Conservation (phyloP, 1,140 invertebrate species). For the Charaxes varanes region DNA sequence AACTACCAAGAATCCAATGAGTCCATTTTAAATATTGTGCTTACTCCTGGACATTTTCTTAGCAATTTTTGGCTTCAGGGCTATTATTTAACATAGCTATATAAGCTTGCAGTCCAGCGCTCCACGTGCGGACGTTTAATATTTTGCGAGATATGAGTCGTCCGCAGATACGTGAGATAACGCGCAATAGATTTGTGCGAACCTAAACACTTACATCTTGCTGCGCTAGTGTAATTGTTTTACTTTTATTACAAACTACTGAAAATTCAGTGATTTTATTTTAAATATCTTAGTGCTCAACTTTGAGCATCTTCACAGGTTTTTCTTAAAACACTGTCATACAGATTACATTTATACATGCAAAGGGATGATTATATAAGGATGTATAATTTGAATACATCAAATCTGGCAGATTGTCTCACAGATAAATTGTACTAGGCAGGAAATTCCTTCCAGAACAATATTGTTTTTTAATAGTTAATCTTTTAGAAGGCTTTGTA, state of each 20-base stretch:
- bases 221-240: constrained; percentile 13
- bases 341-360: no score
- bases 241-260: constrained; percentile 4
- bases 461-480: no score
- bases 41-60: background rate
- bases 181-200: constrained; percentile 23
- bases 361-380: no score
- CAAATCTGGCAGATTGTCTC: no score
- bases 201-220: constrained; percentile 21
- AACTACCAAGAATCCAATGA: constrained; percentile 1
- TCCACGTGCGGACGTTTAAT: constrained; percentile 23
- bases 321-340: no score
- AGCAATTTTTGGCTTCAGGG: no score
- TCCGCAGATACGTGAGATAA: constrained; percentile 24
- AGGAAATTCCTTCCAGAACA: no score
- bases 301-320: background rate
- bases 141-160: constrained; percentile 22
- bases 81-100: no score
- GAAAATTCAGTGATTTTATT: constrained; percentile 1
- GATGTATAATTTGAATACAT: no score
- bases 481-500: no score
- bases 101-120: constrained; percentile 16
- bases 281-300: background rate
- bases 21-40: constrained; percentile 1
- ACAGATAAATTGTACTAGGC: no score